A percentile compares a stretch with the other conserved stretches of the same genome.
Conservation (phyloP, 2,888 invertebrate genomes). For the Spialia ferax region DNA sequence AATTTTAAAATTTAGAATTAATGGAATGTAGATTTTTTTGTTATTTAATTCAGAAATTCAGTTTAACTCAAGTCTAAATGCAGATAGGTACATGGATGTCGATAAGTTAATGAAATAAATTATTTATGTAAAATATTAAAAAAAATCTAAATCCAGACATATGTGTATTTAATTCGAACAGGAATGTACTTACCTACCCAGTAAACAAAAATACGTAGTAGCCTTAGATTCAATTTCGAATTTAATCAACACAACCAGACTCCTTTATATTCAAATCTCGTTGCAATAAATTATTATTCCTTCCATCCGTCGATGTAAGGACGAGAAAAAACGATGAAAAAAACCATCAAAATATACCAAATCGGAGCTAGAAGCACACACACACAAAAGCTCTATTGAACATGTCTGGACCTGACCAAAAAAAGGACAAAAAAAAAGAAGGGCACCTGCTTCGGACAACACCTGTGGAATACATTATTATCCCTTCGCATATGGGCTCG, state of each 20-base stretch:
- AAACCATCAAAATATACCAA: slow-evolving; percentile 63
- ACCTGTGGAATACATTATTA: slow-evolving; percentile 77
- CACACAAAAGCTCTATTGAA: slow-evolving; percentile 73
- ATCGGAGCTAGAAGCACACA: slow-evolving; percentile 65
- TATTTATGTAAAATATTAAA: no score
- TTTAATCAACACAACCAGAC: slow-evolving; percentile 16
- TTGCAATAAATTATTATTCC: slow-evolving; percentile 71
- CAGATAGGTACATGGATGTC: no score
- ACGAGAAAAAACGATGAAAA: slow-evolving; percentile 49
- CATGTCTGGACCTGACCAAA: slow-evolving; percentile 74
- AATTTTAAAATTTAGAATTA: no score
- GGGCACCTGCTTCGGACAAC: slow-evolving; percentile 74
- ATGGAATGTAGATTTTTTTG: no score
- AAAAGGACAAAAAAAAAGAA: slow-evolving; percentile 48
- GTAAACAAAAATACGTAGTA: background rate
- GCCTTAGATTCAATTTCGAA: background rate
- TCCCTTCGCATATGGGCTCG: slow-evolving; percentile 47
- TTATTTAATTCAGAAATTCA: no score
- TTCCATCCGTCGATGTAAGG: slow-evolving; percentile 51
- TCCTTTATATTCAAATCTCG: slow-evolving; percentile 55
- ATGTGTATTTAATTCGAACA: no score
- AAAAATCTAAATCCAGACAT: no score
- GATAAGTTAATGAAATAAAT: no score
- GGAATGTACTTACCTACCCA: no score
- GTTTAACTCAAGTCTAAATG: no score